phyloP scores from a whole-genome alignment of 2,797 vertebrate species.

The Anableps anableps region DNA sequence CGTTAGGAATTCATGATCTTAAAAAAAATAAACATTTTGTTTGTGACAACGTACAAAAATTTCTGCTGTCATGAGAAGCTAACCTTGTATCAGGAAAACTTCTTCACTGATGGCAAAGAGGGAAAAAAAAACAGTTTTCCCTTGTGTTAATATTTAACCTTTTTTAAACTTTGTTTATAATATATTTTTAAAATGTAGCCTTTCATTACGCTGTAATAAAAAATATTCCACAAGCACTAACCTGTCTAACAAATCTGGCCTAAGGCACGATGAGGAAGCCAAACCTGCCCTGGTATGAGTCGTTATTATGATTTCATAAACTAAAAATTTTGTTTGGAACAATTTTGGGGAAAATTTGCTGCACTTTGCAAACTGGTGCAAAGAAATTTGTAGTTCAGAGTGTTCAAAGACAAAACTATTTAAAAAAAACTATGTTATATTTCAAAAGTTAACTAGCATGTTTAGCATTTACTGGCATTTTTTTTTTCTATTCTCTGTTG shows the following conservation, averaged over 20 bases:
- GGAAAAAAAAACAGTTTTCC: neutral
- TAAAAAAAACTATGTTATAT: neutral
- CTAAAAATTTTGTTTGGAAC: neutral
- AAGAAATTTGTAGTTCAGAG: neutral
- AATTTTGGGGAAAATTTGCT: neutral
- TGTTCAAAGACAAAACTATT: neutral
- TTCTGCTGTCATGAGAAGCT: neutral
- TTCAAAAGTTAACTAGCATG: neutral
- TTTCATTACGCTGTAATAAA: neutral
- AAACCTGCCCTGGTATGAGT: neutral
- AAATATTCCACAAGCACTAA: neutral
- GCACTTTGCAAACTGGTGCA: neutral
- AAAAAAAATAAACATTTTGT: neutral
- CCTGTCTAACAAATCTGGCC: neutral
- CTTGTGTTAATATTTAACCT: neutral
- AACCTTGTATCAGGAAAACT: neutral
- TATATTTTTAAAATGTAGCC: neutral
- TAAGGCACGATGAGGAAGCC: neutral
- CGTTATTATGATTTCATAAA: neutral
- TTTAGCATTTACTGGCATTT: neutral
- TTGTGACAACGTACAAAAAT: neutral
- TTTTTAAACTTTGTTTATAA: neutral
- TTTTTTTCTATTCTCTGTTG: neutral
- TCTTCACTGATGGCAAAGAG: neutral
- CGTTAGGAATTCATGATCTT: neutral